phyloP scores from a whole-genome alignment of 2,797 vertebrate species.

The Poecilia velifera region DNA sequence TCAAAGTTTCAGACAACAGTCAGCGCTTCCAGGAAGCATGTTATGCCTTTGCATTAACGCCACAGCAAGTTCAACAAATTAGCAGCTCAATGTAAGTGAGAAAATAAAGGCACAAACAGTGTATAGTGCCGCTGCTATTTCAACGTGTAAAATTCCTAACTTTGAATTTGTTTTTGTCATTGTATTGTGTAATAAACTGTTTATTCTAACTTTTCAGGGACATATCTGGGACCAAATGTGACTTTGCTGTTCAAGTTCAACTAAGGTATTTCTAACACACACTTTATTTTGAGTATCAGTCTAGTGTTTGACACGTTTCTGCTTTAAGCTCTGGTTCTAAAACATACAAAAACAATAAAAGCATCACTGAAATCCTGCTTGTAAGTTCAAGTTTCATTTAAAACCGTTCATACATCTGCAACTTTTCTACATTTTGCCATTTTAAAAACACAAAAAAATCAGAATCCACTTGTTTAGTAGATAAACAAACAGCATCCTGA shows the following conservation, averaged over 20 bases:
- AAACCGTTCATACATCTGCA: background rate
- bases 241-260: conserved; percentile 99
- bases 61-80: conserved; percentile 98
- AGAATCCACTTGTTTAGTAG: background rate
- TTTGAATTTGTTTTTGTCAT: background rate
- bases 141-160: background rate
- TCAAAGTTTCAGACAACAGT: conserved; percentile 92
- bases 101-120: background rate
- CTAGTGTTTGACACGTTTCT: background rate
- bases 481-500: background rate
- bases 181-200: background rate
- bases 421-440: background rate
- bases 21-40: conserved; percentile 99
- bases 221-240: conserved; percentile 99
- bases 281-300: conserved; percentile 11
- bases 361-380: background rate
- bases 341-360: conserved; percentile 12
- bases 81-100: conserved; percentile 97
- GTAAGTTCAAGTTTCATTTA: background rate
- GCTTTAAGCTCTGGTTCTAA: conserved; percentile 20
- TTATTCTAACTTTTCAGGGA: conserved; percentile 83
- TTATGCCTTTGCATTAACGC: conserved; percentile 97
- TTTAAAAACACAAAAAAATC: background rate
- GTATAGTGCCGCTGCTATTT: background rate
- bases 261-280: conserved; percentile 85